Evolutionary conservation across 2,797 vertebrate species (phyloP).

Genomic region (Rhabdophis nuchalis): DNA sequence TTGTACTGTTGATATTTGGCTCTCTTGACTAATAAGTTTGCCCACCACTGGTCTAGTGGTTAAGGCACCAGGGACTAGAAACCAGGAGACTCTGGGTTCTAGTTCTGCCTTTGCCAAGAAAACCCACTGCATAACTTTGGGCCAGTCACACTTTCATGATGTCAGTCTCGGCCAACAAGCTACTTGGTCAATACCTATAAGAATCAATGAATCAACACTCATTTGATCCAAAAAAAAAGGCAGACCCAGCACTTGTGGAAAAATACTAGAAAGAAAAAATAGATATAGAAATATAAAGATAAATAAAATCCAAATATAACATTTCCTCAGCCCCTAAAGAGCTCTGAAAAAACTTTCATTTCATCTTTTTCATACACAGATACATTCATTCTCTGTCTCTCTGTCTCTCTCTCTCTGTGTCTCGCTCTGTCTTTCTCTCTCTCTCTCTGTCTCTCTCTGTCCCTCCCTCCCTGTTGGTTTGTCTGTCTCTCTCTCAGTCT

Average conservation of each 20-base stretch:
- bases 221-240: neutral
- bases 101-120: neutral
- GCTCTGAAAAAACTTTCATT: neutral
- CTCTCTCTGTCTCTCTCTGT: too few species aligned
- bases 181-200: neutral
- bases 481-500: too few species aligned
- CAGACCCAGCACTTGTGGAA: neutral
- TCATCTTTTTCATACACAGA: neutral
- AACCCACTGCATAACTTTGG: neutral
- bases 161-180: neutral
- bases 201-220: neutral
- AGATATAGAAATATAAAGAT: neutral
- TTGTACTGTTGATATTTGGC: too few species aligned
- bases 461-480: too few species aligned
- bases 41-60: neutral
- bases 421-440: too few species aligned
- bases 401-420: fast-evolving
- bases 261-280: neutral
- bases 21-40: too few species aligned
- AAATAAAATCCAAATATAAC: neutral
- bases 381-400: neutral
- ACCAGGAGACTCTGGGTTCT: neutral
- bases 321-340: neutral
- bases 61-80: neutral
- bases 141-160: neutral